Percentiles rank a stretch among this genome's conserved stretches.
Evolutionary conservation across 1,140 invertebrate genomes (phyloP).

Genomic region (Zaprionus camerounensis): DNA sequence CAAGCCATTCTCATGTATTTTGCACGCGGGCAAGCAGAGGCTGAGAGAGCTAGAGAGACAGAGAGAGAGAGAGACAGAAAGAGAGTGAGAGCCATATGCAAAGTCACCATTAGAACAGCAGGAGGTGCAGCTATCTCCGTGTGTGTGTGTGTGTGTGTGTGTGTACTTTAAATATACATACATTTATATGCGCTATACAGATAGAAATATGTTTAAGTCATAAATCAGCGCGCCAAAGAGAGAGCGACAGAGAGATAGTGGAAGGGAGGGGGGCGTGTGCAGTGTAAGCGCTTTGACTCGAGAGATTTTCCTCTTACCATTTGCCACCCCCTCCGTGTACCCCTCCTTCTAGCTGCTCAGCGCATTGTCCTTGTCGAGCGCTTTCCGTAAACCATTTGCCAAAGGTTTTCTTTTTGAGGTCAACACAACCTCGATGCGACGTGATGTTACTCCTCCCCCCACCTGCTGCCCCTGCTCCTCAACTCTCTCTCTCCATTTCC

Average conservation of each 20-base stretch:
- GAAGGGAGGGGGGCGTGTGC: not conserved
- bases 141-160: not conserved
- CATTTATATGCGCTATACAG: conserved; percentile 4
- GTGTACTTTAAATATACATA: conserved; percentile 24
- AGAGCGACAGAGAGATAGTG: not conserved
- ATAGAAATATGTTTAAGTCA: conserved; percentile 16
- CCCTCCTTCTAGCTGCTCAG: conserved; percentile 16
- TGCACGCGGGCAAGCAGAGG: conserved; percentile 13
- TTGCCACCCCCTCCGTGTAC: conserved; percentile 8
- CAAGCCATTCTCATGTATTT: conserved; percentile 77
- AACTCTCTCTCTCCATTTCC: no score
- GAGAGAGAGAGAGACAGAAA: conserved; percentile 10
- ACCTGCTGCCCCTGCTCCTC: no score
- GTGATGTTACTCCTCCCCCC: not conserved
- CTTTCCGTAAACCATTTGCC: conserved; percentile 63
- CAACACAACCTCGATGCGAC: conserved; percentile 55
- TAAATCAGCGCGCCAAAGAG: conserved; percentile 25
- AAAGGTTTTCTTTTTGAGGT: conserved; percentile 50
- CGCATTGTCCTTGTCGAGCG: conserved; percentile 15
- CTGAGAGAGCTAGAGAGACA: conserved; percentile 13
- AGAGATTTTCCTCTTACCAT: not conserved
- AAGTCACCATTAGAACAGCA: conserved; percentile 56
- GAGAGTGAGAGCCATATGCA: conserved; percentile 61
- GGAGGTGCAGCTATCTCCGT: conserved; percentile 37
- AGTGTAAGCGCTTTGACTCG: conserved; percentile 11